Evolutionary conservation across 2,888 invertebrate genomes (phyloP).

Genomic region (Drosophila neonasuta): DNA sequence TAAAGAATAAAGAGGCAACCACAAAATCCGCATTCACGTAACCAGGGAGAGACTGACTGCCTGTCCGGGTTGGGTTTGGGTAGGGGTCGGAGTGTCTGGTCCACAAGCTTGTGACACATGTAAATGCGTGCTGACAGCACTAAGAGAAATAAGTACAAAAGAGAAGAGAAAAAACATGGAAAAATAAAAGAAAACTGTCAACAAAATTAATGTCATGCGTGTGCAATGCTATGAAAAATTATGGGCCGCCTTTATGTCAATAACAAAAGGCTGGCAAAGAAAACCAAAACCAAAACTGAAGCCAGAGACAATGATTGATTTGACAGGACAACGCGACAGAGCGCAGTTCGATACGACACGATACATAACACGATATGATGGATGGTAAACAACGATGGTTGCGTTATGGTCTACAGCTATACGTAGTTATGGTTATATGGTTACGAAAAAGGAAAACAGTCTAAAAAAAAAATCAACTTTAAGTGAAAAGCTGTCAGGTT

Average conservation of each 20-base stretch:
- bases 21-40: slow-evolving; percentile 55
- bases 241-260: slow-evolving; percentile 80
- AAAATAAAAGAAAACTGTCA: slow-evolving; percentile 80
- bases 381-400: slow-evolving; percentile 26
- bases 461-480: slow-evolving; percentile 18
- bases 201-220: slow-evolving; percentile 81
- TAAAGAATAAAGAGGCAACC: slow-evolving; percentile 32
- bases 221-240: slow-evolving; percentile 81
- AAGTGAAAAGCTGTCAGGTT: slow-evolving; percentile 40
- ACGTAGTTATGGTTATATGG: slow-evolving; percentile 13
- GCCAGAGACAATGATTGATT: slow-evolving; percentile 79
- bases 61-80: not conserved
- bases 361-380: slow-evolving; percentile 30
- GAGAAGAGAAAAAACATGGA: slow-evolving; percentile 36
- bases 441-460: slow-evolving; percentile 24
- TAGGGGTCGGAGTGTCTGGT: slow-evolving; percentile 12
- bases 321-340: slow-evolving; percentile 73
- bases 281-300: slow-evolving; percentile 23
- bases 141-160: slow-evolving; percentile 58
- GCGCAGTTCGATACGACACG: slow-evolving; percentile 30
- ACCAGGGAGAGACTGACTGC: slow-evolving; percentile 5
- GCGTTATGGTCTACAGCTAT: slow-evolving; percentile 5
- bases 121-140: slow-evolving; percentile 77
- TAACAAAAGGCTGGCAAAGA: slow-evolving; percentile 66
- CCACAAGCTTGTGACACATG: slow-evolving; percentile 64